These are phyloP conservation scores for Lamellibrachia luymesi DNA, from an alignment of 1,140 invertebrate species.

Conservation along the genomic window DNA sequence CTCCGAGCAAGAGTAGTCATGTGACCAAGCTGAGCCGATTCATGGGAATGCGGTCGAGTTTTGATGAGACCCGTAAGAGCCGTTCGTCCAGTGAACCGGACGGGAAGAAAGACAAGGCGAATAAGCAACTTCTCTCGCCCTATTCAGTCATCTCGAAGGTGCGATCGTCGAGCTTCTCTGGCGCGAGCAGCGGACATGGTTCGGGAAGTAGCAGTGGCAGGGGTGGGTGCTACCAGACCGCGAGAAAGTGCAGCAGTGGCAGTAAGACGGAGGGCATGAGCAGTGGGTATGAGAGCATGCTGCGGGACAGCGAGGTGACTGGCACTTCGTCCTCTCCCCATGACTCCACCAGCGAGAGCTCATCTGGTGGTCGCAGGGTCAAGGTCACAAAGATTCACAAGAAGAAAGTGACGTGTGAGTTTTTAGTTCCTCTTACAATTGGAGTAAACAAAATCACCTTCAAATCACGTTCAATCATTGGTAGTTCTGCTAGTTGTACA, in stretches of 20 bases:
- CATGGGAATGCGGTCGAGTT: background rate
- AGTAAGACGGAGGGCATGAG: conserved; percentile 61
- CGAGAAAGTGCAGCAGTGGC: conserved; percentile 42
- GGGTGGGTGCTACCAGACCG: conserved; percentile 44
- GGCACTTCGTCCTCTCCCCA: conserved; percentile 61
- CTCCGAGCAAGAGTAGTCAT: background rate
- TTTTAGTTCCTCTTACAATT: background rate
- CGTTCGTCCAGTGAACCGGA: conserved; percentile 37
- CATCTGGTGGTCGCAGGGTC: conserved; percentile 44
- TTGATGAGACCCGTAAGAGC: background rate
- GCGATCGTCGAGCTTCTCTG: conserved; percentile 46
- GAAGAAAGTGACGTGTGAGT: conserved; percentile 45
- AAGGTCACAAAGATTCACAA: conserved; percentile 38
- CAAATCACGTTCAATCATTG: no score
- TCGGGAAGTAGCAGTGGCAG: conserved; percentile 53
- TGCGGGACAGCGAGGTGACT: conserved; percentile 68
- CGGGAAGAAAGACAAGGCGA: conserved; percentile 37
- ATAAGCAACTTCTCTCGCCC: conserved; percentile 43
- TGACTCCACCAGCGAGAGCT: conserved; percentile 52
- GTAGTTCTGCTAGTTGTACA: no score
- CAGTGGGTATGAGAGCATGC: conserved; percentile 85
- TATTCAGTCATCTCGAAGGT: conserved; percentile 54
- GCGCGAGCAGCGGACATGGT: conserved; percentile 55
- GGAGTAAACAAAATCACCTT: no score
- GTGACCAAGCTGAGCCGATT: background rate